Conservation (phyloP, 2,797 vertebrate species). For the Falco columbarius region DNA sequence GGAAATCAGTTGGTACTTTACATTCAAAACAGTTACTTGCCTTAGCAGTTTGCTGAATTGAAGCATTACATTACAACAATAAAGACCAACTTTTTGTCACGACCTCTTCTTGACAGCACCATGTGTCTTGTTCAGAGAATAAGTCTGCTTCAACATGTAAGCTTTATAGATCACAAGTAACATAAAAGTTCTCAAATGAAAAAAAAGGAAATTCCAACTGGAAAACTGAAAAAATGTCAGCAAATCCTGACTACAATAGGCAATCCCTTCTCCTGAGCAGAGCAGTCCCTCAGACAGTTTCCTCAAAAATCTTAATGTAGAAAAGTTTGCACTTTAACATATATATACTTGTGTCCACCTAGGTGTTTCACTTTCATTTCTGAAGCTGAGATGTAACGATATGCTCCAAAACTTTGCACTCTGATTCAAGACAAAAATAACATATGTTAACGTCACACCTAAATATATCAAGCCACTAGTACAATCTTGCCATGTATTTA, state of each 20-base stretch:
- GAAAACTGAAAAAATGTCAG: neutral
- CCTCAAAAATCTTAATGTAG: neutral
- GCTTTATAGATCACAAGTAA: neutral
- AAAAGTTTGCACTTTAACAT: neutral
- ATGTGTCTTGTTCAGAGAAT: neutral
- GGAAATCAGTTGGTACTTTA: neutral
- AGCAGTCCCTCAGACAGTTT: neutral
- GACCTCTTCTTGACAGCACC: neutral
- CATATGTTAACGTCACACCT: neutral
- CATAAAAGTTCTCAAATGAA: neutral
- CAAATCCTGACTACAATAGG: neutral
- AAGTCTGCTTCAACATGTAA: neutral
- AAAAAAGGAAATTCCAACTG: neutral
- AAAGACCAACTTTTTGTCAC: neutral
- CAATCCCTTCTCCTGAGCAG: neutral
- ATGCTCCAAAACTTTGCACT: neutral
- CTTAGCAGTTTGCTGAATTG: neutral
- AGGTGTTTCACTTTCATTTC: constrained; percentile 17
- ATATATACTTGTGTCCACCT: neutral
- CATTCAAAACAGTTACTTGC: neutral
- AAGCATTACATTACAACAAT: neutral
- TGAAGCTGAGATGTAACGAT: neutral
- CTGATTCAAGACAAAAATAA: constrained; percentile 39
- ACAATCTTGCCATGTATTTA: constrained; percentile 17
- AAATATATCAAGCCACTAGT: constrained; percentile 2